Percentiles rank a stretch among this genome's conserved stretches.
Evolutionary conservation across 2,113 vertebrate genomes (phyloP).

Genomic region (Lutjanus erythropterus): DNA sequence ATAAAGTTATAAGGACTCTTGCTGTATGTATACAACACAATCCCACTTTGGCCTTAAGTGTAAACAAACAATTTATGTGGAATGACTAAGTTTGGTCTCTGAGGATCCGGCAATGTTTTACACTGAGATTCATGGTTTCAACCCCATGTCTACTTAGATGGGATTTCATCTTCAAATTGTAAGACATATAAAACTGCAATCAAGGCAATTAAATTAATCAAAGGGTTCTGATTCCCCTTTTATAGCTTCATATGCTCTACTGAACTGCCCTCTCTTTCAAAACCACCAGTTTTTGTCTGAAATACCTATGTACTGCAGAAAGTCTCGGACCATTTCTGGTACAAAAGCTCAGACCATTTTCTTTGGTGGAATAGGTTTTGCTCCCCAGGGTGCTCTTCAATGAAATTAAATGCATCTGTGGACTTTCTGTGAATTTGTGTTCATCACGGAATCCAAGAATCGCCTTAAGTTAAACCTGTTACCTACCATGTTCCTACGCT

Average conservation of each 20-base stretch:
- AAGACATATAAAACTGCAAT: not conserved
- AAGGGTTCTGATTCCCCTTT: not conserved
- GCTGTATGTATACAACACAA: not conserved
- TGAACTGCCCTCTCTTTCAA: not conserved
- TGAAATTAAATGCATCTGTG: not conserved
- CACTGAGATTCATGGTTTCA: not conserved
- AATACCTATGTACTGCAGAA: not conserved
- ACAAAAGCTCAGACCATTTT: not conserved
- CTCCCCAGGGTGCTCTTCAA: not conserved
- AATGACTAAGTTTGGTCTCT: not conserved
- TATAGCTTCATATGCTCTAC: not conserved
- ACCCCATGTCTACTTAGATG: not conserved
- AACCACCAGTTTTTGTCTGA: not conserved
- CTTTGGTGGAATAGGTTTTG: not conserved
- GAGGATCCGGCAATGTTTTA: not conserved
- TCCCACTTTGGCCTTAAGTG: not conserved
- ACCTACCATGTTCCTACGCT: not conserved
- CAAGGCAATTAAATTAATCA: not conserved
- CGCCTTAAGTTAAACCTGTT: not conserved
- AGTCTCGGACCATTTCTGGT: not conserved
- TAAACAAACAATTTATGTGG: slow-evolving; percentile 8
- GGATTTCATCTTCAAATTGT: not conserved
- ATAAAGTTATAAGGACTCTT: not conserved
- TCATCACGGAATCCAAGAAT: not conserved
- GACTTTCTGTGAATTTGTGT: not conserved